Base-by-base conservation (phyloP, 2,888 invertebrate species). In the Spicauda simplicius region DNA sequence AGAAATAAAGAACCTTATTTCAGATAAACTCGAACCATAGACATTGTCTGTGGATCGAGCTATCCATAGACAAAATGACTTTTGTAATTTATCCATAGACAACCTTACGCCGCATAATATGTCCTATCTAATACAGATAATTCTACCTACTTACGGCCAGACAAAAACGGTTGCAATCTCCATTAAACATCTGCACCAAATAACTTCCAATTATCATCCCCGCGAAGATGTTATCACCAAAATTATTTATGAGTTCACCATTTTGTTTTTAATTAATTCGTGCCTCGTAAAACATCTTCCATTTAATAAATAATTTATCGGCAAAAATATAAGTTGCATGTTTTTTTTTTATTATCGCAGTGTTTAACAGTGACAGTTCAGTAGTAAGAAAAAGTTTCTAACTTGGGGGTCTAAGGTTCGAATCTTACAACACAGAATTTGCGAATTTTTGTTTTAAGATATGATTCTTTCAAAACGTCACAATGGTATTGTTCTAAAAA, bases 221-320 rank as follows among this genome's bases (percentile, higher is more conserved):
- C 33, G 59, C 48, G 48, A 33, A 45, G 62, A 63, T 54, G 54
- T 7, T 45, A 55, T 63, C 62, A 45, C 45, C 11, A 14, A 45
- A 54, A 62, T 62, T 19, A 63, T 63, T 63, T 63, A 50, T 59
- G 45, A 18, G 55, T n/a, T 41, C 55, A 19, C 25, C 20, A 48
- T 63, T 63, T 55, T 55, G 30, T 12, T 45, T 63, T 63, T 63
- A 63, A 63, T 55, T 55, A 55, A 55, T 55, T 62, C 62, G 54
- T 45, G 62, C 54, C 18, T 37, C 56, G 30, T 55, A 55, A 55
- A 55, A 30, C 30, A 30, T 30, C 19, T 25, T 54, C 25, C 14
- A 50, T 50, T 50, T 48, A n/a, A n/a, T n/a, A 50, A n/a, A 45
- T 14, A 45, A n/a, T 45, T n/a, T 45, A n/a, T 3, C 45, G 45